Conservation (phyloP, 2,797 vertebrate species). For the Podarcis siculus region DNA sequence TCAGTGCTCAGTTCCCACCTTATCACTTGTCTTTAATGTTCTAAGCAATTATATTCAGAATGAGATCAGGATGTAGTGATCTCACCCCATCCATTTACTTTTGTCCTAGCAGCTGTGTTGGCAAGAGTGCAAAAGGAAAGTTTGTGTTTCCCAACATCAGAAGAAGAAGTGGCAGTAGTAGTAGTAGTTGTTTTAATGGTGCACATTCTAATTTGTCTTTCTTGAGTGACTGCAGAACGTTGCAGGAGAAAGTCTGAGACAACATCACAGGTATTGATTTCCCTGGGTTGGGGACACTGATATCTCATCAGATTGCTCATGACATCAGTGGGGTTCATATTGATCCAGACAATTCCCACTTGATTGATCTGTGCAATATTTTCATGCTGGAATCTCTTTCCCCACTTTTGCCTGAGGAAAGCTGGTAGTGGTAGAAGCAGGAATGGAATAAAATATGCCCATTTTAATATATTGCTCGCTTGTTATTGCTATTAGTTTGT, state of each 20-base stretch:
- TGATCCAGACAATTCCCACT: background rate
- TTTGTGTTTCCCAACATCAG: constrained; percentile 45
- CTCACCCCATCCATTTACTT: constrained; percentile 48
- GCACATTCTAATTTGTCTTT: constrained; percentile 25
- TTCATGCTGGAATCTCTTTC: background rate
- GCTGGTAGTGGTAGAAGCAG: background rate
- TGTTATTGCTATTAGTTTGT: background rate
- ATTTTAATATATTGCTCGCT: background rate
- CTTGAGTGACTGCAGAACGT: constrained; percentile 33
- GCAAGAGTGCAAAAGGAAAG: constrained; percentile 53
- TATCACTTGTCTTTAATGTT: background rate
- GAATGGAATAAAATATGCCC: background rate
- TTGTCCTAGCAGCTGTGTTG: constrained; percentile 60
- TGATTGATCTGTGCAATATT: background rate
- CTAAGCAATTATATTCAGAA: constrained; percentile 30
- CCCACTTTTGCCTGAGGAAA: background rate
- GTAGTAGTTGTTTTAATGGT: constrained; percentile 36
- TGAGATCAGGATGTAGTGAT: constrained; percentile 26
- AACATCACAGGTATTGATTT: background rate
- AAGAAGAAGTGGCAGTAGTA: too few relatives aligned
- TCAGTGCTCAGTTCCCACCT: background rate
- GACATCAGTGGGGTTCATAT: background rate
- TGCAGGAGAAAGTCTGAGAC: constrained; percentile 49
- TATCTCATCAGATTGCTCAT: constrained; percentile 3
- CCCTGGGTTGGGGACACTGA: background rate